Conservation (phyloP, 1,140 invertebrate genomes). For the silkworm (Bombyx mori) region ASM3026992v2 NC_085117.1:10996001-10996500, state of each 20-base stretch:
- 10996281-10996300: conserved; percentile 54
- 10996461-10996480: conserved; percentile 36
- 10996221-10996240: conserved; percentile 44
- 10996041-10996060: conserved; percentile 83
- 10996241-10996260: conserved; percentile 43
- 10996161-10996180: conserved; percentile 54
- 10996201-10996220: conserved; percentile 56
- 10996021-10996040: conserved; percentile 86
- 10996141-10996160: conserved; percentile 44
- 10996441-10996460: conserved; percentile 28
- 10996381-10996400: conserved; percentile 42
- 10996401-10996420: conserved; percentile 40
- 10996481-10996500: conserved; percentile 43
- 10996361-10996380: conserved; percentile 45
- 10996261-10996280: conserved; percentile 42
- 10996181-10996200: conserved; percentile 55
- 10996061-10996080: conserved; percentile 70
- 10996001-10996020: conserved; percentile 87
- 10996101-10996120: conserved; percentile 60
- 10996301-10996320: conserved; percentile 33
- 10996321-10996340: conserved; percentile 33
- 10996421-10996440: conserved; percentile 32
- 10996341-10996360: conserved; percentile 43
- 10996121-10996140: conserved; percentile 52
- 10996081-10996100: conserved; percentile 35